Evolutionary conservation across 2,888 invertebrate genomes (phyloP), one percentile per base, ranked within the genome.

Genomic region (Drosophila subquinaria): DNA sequence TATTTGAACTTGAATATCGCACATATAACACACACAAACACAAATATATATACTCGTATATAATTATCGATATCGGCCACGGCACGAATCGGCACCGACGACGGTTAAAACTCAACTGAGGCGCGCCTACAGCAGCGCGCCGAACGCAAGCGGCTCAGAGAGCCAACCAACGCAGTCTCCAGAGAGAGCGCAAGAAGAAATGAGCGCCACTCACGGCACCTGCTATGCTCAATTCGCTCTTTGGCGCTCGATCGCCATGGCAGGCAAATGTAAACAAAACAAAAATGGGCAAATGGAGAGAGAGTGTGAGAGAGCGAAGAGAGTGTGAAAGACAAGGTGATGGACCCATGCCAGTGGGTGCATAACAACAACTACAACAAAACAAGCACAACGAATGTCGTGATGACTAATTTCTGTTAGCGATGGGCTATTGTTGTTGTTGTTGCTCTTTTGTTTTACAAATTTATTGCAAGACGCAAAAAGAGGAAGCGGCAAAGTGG

Each of bases 51-150:
- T 60, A 43, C 43, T 50, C 62, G 64, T 55, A 53, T 61, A 40
- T 64, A 64, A 56, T 66, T 82, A 69, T 82, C 83, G 83, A 88
- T 80, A 86, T 82, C 87, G 88, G 73, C 71, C 82, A 68, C 89
- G 84, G 82, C 83, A 87, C 87, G 88, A 83, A 68, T 84, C 71
- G 82, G 83, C 85, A 84, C 89, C 89, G 85, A 85, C 89, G 86
- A 76, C 83, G 82, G 74, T 70, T 76, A 69, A 85, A 89, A 85
- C 82, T 79, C 89, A 79, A 85, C 82, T 88, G 82, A 81, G 65
- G 76, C 30, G 69, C 62, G 61, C 73, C 56, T 56, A 56, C 67
- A 69, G 52, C 63, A 63, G 35, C 23, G 70, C 78, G 68, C 67
- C 66, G 68, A 84, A 74, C 79, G 76, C 82, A 59, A 73, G 63